Base-by-base conservation (phyloP, 2,888 invertebrate species). In the Caenorhabditis becei region DNA sequence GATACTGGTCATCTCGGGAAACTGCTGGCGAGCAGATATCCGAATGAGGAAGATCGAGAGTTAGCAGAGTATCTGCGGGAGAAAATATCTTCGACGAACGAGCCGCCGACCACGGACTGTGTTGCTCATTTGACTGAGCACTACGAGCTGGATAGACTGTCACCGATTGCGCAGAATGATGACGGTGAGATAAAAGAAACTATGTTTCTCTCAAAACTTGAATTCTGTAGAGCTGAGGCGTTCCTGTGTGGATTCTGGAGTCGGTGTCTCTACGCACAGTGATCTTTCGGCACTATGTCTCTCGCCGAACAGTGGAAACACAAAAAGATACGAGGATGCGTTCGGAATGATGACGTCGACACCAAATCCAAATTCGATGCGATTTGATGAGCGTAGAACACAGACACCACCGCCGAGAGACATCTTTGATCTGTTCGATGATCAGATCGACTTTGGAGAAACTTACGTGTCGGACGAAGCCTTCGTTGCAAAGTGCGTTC, bases 201-300 rank as follows among this genome's bases (percentile, higher is more conserved):
- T 32, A 7, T 32, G 8, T 54, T 56, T 23, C 2, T 41, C 41
- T 10, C 20, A 49, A 49, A 44, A 37, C 2, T n/a, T 58, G 14
- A 23, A 32, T 20, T 63, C 37, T 58, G 24, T 61, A 72, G 77
- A 78, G 14, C 65, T 80, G 18, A 74, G 80, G 16, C 41, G 67
- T 54, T 87, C 87, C 7, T 86, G 87, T 66, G 87, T 89, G 3
- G 89, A 89, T 77, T 89, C 89, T 8, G 89, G 89, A 14, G 88
- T 89, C 24, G 87, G 85, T 4, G 89, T 87, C 5, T 89, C 89
- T 1, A 86, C 87, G 18, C 89, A 89, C 61, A 86, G 86, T 53
- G 88, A 89, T 58, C 62, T 89, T n/a, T 87, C 87, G 32, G 75
- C 84, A 11, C 49, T 81, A 16, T 85, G 82, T 72, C 78, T 56